phyloP scores from a whole-genome alignment of 2,888 invertebrate genomes.

The Venusia cambrica region DNA sequence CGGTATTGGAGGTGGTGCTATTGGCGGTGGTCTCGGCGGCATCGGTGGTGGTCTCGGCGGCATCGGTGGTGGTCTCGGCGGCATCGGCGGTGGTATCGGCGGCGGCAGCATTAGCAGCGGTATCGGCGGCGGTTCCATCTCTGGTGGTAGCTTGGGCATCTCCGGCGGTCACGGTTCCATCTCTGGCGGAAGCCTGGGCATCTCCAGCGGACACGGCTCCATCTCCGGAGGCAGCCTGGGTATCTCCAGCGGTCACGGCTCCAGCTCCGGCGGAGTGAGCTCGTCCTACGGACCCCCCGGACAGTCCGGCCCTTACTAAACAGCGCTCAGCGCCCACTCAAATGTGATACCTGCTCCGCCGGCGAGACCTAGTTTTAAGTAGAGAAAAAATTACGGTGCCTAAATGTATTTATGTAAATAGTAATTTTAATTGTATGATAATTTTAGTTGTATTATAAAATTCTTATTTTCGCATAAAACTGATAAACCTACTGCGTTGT shows the following conservation, averaged over 20 bases:
- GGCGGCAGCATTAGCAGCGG: conserved; percentile 28
- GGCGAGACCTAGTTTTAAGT: conserved; percentile 76
- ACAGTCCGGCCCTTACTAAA: conserved; percentile 85
- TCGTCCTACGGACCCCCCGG: conserved; percentile 84
- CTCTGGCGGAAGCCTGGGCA: conserved; percentile 40
- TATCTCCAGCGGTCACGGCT: conserved; percentile 44
- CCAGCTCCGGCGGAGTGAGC: conserved; percentile 68
- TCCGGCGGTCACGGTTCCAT: conserved; percentile 35
- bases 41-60: conserved; percentile 39
- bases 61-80: conserved; percentile 35
- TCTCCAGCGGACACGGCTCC: conserved; percentile 48
- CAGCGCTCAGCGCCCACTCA: conserved; percentile 48
- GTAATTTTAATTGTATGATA: conserved; percentile 78
- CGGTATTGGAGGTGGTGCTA: conserved; percentile 46
- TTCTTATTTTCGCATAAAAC: conserved; percentile 76
- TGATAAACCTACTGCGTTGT: conserved; percentile 49
- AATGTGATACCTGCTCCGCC: conserved; percentile 78
- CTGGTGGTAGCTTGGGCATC: conserved; percentile 35
- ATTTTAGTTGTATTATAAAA: conserved; percentile 77
- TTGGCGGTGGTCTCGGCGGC: conserved; percentile 40
- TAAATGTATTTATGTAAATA: conserved; percentile 82
- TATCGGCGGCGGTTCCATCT: conserved; percentile 42
- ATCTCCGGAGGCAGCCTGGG: conserved; percentile 41
- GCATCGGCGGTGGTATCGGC: conserved; percentile 40
- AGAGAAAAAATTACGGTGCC: conserved; percentile 81